Evolutionary conservation across 92 coral and sea anemone genomes (phyloP).

Genomic region (Actinernus sp.): DNA sequence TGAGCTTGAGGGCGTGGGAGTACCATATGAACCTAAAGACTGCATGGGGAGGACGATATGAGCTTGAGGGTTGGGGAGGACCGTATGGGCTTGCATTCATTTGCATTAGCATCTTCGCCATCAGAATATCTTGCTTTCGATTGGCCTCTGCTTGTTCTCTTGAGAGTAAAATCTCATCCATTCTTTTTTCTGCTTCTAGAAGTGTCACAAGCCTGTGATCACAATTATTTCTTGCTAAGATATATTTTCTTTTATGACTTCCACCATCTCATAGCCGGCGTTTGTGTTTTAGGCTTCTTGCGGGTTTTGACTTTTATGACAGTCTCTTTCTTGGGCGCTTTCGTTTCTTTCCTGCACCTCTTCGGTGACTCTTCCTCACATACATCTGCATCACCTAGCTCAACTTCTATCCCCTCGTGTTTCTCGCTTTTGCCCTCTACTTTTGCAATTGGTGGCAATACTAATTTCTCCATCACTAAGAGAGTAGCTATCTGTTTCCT

Average conservation of each 20-base stretch:
- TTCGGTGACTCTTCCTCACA: slow-evolving; percentile 4
- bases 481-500: slow-evolving; percentile 5
- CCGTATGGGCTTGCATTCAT: slow-evolving; percentile 8
- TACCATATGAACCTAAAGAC: too few relatives aligned
- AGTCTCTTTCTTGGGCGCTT: not conserved
- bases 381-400: slow-evolving; percentile 4
- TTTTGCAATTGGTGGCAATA: slow-evolving; percentile 8
- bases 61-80: slow-evolving; percentile 5
- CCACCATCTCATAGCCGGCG: slow-evolving; percentile 21
- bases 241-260: slow-evolving; percentile 4
- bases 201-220: slow-evolving; percentile 5
- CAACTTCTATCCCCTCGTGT: slow-evolving; percentile 1
- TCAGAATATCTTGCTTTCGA: slow-evolving; percentile 28
- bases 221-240: slow-evolving; percentile 4
- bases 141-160: slow-evolving; percentile 28
- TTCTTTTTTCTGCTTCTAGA: slow-evolving; percentile 25
- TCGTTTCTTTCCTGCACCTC: not conserved
- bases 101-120: slow-evolving; percentile 44
- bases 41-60: too few relatives aligned
- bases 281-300: not conserved
- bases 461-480: slow-evolving; percentile 12
- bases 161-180: slow-evolving; percentile 32
- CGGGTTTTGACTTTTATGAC: not conserved
- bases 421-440: slow-evolving; percentile 9
- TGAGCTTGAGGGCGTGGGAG: too few relatives aligned